Evolutionary conservation across 2,888 invertebrate species (phyloP), one percentile per base, ranked within the genome.

Genomic region (Ennomos erosarius): DNA sequence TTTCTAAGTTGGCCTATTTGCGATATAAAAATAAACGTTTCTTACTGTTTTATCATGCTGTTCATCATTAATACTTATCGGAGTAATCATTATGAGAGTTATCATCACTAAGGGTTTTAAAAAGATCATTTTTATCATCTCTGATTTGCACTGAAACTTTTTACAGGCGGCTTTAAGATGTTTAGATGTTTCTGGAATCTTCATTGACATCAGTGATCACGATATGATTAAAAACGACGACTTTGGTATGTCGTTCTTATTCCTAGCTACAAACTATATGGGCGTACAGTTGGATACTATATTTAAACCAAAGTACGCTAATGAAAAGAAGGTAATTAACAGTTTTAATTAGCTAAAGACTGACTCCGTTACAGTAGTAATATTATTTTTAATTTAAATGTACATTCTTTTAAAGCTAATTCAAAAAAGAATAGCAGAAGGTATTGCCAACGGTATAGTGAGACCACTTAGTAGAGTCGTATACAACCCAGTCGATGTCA

Each of bases 381-480:
- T 26, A 26, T 26, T 35, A 75, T 95, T 44, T 45, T 33, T 12
- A 34, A 16, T 6, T 0, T 26, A 0, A 26, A 26, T 38, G n/a
- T 94, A 95, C 74, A 85, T 40, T 38, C 10, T 53, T 8, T 92
- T 60, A 76, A 82, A 68, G 84, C 70, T 77, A 37, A 83, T 97
- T 0, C 90, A 93, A 33, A 67, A 82, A 0, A 78, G 95, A 44
- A 71, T 97, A 1, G 73, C 85, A 1, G 87, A 94, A 42, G 96
- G 96, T 6, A 93, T 97, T 38, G 81, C 90, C 34, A 87, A 76
- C 12, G 96, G 96, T 1, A 93, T 93, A 3, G 94, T 98, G 0
- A 93, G 93, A 71, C 97, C 97, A 0, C 85, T 98, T 0, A 88
- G 87, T 5, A 88, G 94, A 13, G 94, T 94, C 0, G 88, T 95